Conservation (phyloP, 2,888 invertebrate genomes). For the Clunio marinus region DNA sequence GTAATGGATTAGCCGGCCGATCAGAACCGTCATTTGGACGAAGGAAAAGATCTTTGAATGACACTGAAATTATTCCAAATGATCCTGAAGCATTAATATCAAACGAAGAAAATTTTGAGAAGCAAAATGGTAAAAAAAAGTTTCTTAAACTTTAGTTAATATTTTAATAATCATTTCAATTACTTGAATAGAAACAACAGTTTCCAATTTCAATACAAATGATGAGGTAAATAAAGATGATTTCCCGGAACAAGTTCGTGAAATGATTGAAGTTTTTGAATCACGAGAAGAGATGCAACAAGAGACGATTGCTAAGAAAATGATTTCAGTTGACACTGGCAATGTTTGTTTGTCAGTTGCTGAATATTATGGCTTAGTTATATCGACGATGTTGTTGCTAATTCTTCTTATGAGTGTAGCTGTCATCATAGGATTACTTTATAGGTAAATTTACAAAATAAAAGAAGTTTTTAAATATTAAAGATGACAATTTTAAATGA, state of each 20-base stretch:
- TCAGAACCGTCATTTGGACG: constrained; percentile 79
- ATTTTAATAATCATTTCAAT: constrained; percentile 41
- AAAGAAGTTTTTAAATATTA: too few species aligned
- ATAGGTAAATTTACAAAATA: constrained; percentile 63
- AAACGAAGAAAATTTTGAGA: not conserved
- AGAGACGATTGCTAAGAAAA: constrained; percentile 59
- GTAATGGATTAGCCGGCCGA: constrained; percentile 72
- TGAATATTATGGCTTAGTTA: constrained; percentile 80
- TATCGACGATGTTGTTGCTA: constrained; percentile 70
- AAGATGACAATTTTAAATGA: too few species aligned
- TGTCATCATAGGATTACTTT: constrained; percentile 69
- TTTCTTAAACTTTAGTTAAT: not conserved
- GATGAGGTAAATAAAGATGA: constrained; percentile 47
- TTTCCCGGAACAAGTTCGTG: constrained; percentile 72
- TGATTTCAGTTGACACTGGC: constrained; percentile 59
- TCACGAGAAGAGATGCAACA: constrained; percentile 67
- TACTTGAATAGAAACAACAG: constrained; percentile 46
- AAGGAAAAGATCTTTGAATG: constrained; percentile 57
- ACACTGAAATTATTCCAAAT: constrained; percentile 42
- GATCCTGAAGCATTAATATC: constrained; percentile 5
- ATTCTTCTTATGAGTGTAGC: constrained; percentile 70
- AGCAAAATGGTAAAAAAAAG: not conserved
- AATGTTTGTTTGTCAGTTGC: constrained; percentile 76
- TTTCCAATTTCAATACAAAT: constrained; percentile 40
- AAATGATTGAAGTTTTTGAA: constrained; percentile 88